Evolutionary conservation across 2,113 vertebrate genomes (phyloP), one percentile per base, ranked within the genome.

Genomic region (Fregetta grallaria): DNA sequence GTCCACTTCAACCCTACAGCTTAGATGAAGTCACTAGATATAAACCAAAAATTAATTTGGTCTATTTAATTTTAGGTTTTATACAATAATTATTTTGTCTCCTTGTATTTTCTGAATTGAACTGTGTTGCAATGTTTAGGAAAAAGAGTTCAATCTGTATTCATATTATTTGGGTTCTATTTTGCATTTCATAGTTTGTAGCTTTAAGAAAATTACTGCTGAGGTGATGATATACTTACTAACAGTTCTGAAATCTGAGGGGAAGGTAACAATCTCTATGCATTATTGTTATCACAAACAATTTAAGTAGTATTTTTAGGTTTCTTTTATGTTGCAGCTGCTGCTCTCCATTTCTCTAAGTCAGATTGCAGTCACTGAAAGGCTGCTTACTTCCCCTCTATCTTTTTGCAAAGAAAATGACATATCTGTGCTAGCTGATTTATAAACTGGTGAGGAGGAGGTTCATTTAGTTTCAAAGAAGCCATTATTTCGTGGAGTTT

Each of bases 271-370:
- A 67, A 93, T 91, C 74, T 92, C 86, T 93, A 34, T 86, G 66
- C 34, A 45, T 94, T 94, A 74, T 92, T 96, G 88, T 88, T 94
- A 76, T 70, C 4, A 1, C 1, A 53, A 96, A 96, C 86, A 94
- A 94, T 94, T 96, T 96, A 84, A 77, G 79, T 86, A 93, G 74
- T 96, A 97, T 94, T 97, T 97, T 97, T 97, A 96, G 96, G 38
- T 86, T 93, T 93, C 94, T 90, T 97, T 97, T 96, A 94, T 96
- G 74, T 75, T 96, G 86, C 80, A 96, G 90, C 96, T 96, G 92
- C 90, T 95, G 79, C 71, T 97, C 92, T 93, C 52, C 75, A 53
- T 96, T 95, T 96, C 71, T 87, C 50, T 32, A 93, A 94, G 86
- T 90, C 77, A 91, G 53, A 95, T 45, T 96, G 70, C 85, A 83